Evolutionary conservation across 2,797 vertebrate genomes (phyloP).

Genomic region (Simalia tracyae): DNA sequence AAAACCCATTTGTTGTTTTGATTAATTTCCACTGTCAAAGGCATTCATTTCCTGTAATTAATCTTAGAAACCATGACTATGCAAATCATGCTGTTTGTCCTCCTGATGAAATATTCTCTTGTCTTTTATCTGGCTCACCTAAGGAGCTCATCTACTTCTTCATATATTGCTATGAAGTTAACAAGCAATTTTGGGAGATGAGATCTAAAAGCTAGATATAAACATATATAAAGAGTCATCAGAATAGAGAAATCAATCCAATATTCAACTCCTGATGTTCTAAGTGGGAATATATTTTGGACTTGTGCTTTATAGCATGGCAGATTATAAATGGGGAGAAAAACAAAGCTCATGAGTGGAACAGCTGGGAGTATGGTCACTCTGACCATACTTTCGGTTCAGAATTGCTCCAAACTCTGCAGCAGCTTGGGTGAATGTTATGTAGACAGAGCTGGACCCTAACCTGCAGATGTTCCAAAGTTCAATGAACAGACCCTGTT

Average conservation of each 20-base stretch:
- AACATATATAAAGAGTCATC: background rate
- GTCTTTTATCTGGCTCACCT: background rate
- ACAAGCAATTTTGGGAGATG: background rate
- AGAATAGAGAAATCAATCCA: background rate
- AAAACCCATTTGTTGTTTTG: background rate
- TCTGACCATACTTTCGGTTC: background rate
- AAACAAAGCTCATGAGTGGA: background rate
- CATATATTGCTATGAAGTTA: background rate
- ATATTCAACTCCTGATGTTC: background rate
- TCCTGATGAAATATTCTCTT: background rate
- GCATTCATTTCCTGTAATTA: background rate
- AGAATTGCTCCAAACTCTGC: background rate
- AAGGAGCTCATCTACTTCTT: background rate
- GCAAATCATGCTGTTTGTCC: constrained; percentile 3
- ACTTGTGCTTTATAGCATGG: background rate
- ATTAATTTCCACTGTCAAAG: background rate
- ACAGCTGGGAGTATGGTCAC: background rate
- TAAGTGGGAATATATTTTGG: background rate
- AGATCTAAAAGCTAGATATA: background rate
- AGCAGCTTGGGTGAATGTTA: background rate
- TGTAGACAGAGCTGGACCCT: background rate
- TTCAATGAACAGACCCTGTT: background rate
- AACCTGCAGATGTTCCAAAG: background rate
- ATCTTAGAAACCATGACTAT: background rate
- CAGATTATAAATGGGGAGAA: background rate